Evolutionary conservation across 2,888 invertebrate genomes (phyloP).

Genomic region (Ophioninae sp.): DNA sequence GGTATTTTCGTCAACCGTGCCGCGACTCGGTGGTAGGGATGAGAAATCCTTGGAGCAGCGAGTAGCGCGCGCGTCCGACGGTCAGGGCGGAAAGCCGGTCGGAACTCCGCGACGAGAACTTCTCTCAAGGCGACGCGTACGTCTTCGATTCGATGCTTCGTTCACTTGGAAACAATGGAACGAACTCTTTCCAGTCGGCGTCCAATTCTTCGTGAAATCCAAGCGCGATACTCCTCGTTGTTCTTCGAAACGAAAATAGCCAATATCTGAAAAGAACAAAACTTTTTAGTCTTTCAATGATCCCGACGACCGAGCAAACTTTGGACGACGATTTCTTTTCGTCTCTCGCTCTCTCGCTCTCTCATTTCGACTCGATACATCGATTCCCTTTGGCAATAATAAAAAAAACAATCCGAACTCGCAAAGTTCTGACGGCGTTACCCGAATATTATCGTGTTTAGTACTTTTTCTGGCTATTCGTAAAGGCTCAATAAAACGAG

Average conservation of each 20-base stretch:
- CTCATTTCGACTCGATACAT: constrained; percentile 4
- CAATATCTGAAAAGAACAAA: constrained; percentile 56
- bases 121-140: constrained; percentile 22
- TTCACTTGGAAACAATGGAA: constrained; percentile 45
- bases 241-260: constrained; percentile 23
- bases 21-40: constrained; percentile 49
- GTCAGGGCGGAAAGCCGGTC: constrained; percentile 31
- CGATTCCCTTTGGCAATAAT: constrained; percentile 35
- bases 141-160: constrained; percentile 26
- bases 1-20: constrained; percentile 58
- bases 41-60: constrained; percentile 38
- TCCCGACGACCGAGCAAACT: constrained; percentile 46
- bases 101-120: constrained; percentile 32
- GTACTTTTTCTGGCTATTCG: constrained; percentile 32
- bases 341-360: constrained; percentile 16
- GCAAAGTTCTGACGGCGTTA: constrained; percentile 50
- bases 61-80: constrained; percentile 55
- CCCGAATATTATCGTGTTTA: constrained; percentile 50
- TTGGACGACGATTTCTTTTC: constrained; percentile 9
- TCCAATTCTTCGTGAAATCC: constrained; percentile 51
- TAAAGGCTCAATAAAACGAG: constrained; percentile 62
- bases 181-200: constrained; percentile 34
- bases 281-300: constrained; percentile 51
- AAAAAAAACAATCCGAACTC: constrained; percentile 61
- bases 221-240: constrained; percentile 9